phyloP scores from a whole-genome alignment of 2,797 vertebrate species.

The Hoplostethus mediterraneus region DNA sequence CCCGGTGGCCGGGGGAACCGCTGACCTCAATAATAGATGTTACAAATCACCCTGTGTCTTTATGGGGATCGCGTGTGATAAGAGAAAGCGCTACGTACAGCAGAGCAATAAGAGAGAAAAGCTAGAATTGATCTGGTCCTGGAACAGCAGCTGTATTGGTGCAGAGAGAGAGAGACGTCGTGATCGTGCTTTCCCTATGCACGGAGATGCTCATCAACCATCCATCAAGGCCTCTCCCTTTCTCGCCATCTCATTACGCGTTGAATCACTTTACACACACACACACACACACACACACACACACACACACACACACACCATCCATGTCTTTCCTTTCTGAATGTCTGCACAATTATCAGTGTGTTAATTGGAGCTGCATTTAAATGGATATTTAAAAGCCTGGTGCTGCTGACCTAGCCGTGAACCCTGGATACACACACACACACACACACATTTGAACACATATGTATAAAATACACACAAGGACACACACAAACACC shows the following conservation, averaged over 20 bases:
- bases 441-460: conserved; percentile 4
- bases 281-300: conserved; percentile 8
- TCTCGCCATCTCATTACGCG: conserved; percentile 60
- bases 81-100: too few relatives aligned
- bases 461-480: not conserved
- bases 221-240: conserved; percentile 45
- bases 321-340: conserved; percentile 7
- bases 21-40: too few relatives aligned
- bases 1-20: too few relatives aligned
- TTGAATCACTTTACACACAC: conserved; percentile 47
- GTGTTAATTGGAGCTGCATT: conserved; percentile 70
- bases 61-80: too few relatives aligned
- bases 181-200: conserved; percentile 13
- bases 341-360: conserved; percentile 67
- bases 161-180: conserved; percentile 16
- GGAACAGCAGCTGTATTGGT: conserved; percentile 18
- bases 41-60: too few relatives aligned
- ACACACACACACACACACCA: conserved; percentile 26
- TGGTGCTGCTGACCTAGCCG: conserved; percentile 52
- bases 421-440: conserved; percentile 50
- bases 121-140: too few relatives aligned
- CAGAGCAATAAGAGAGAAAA: too few relatives aligned
- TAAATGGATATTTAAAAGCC: conserved; percentile 56
- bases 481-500: not conserved
- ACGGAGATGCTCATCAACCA: conserved; percentile 44